These are phyloP conservation scores for Eospalax fontanierii DNA, from an alignment of 2,797 vertebrate genomes.

Conservation along the genomic window DNA sequence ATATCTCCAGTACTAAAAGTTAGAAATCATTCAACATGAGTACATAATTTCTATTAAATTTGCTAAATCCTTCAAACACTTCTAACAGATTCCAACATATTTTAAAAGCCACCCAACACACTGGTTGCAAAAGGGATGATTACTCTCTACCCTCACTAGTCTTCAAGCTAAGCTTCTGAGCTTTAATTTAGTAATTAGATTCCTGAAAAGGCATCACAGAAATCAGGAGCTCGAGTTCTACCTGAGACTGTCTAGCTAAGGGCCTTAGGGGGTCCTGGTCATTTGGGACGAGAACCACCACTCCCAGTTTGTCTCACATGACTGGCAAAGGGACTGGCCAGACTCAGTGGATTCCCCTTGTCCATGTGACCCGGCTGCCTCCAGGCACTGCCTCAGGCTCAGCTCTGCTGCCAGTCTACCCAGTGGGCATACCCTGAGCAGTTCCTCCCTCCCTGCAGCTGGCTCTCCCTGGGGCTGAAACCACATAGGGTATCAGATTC, in stretches of 20 bases:
- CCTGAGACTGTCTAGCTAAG: too few relatives aligned
- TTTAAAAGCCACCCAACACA: constrained; percentile 7
- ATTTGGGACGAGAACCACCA: background rate
- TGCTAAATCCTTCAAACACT: constrained; percentile 27
- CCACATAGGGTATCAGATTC: background rate
- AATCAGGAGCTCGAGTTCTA: constrained; percentile 9
- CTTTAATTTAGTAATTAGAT: background rate
- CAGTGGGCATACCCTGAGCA: background rate
- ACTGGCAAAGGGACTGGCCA: background rate
- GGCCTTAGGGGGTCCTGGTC: background rate
- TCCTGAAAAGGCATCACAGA: constrained; percentile 24
- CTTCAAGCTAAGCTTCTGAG: constrained; percentile 26
- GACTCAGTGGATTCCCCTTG: background rate
- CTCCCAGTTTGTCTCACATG: background rate
- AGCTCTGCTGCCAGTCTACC: background rate
- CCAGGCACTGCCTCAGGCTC: background rate
- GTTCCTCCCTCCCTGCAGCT: background rate
- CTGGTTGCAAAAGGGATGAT: background rate
- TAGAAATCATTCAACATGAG: background rate
- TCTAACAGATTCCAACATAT: background rate
- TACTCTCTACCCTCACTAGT: background rate
- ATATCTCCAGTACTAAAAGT: background rate
- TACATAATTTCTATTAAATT: constrained; percentile 10
- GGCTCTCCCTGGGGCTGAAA: background rate
- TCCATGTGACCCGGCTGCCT: too few relatives aligned